Base-by-base conservation (phyloP, 2,888 invertebrate genomes). In the Ophion costatus region DNA sequence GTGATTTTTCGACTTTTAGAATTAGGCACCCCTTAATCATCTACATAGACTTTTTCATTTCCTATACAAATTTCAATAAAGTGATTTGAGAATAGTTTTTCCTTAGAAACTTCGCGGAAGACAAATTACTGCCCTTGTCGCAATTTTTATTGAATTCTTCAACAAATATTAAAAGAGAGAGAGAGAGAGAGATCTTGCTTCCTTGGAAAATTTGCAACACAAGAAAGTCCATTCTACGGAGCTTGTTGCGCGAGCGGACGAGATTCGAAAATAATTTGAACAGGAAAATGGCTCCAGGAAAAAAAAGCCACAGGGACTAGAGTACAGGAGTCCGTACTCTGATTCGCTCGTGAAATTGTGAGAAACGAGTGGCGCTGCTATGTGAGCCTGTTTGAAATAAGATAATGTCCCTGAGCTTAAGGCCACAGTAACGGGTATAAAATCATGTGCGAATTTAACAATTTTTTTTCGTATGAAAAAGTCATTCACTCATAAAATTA, bases 231-330 rank as follows among this genome's bases (percentile, higher is more conserved):
- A 33, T 71, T 71, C 33, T 20, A 38, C 38, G 20, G 22, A 71
- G 51, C 57, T 71, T 38, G 56, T 59, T 29, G 20, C 9, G 14
- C 57, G 71, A 57, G 71, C 38, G 1, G 14, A 17, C 29, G 71
- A 3, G 51, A 29, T 71, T 57, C 33, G 71, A 71, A 71, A 71
- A 71, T 71, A 33, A 57, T 71, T 71, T 38, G 71, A 57, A 71
- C 56, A 33, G 38, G 33, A 33, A 20, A 57, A 59, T 1, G 33
- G 56, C n/a, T 59, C 56, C 33, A 17, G 69, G 70, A 4, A 51
- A 51, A 51, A 51, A 51, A 17, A 5, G 51, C 51, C 17, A 17
- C 17, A 0, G 14, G 51, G 51, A 51, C 51, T 17, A 51, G 51
- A 51, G 14, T 51, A 51, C 14, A 51, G 51, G 51, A 51, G 51